Evolutionary conservation across 2,888 invertebrate genomes (phyloP).

Genomic region (Dasysyrphus albostriatus): DNA sequence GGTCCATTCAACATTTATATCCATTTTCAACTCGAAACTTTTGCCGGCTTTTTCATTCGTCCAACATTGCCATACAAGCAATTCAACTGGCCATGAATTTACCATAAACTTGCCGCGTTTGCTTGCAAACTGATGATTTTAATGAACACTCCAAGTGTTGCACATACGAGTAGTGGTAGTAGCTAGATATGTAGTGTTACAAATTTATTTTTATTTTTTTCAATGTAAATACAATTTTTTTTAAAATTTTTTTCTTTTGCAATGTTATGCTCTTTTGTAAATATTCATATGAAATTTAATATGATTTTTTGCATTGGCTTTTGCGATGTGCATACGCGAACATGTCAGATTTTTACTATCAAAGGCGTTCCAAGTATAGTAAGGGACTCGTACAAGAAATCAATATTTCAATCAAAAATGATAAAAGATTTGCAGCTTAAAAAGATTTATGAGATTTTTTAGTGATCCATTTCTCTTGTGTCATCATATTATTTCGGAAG

Average conservation of each 20-base stretch:
- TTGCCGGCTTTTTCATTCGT: conserved; percentile 21
- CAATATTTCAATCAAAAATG: neutral
- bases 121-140: conserved; percentile 51
- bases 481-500: too few relatives aligned
- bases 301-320: neutral
- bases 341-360: neutral
- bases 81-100: conserved; percentile 59
- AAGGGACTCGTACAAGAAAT: conserved; percentile 8
- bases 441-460: too few relatives aligned
- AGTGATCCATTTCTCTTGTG: too few relatives aligned
- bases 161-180: neutral
- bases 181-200: neutral
- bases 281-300: conserved; percentile 61
- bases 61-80: conserved; percentile 1
- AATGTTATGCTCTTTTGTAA: conserved; percentile 59
- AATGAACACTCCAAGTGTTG: conserved; percentile 53
- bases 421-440: neutral
- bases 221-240: conserved; percentile 24
- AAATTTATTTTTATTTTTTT: neutral
- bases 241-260: neutral
- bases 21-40: conserved; percentile 35
- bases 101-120: conserved; percentile 56
- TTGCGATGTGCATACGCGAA: neutral
- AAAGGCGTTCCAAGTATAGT: neutral
- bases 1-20: conserved; percentile 47